Percentiles rank a stretch among this genome's conserved stretches.
Evolutionary conservation across 1,140 invertebrate species (phyloP).

Genomic region (Drosophila parvula): DNA sequence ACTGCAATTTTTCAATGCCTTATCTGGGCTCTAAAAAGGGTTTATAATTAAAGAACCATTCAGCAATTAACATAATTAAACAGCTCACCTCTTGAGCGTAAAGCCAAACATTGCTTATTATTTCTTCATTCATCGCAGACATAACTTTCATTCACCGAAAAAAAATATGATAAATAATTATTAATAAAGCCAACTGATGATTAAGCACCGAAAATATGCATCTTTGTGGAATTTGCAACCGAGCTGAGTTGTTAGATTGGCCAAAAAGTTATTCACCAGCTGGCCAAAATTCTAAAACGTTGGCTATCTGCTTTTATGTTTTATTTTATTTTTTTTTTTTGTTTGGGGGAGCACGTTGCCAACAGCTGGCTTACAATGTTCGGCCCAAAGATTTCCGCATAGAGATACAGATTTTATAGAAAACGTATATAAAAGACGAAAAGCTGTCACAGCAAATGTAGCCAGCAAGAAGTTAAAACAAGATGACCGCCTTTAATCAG

Average conservation of each 20-base stretch:
- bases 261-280: slow-evolving; percentile 2
- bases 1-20: neutral
- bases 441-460: neutral
- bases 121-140: neutral
- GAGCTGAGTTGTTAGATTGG: slow-evolving; percentile 15
- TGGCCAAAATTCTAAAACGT: neutral
- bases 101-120: neutral
- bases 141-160: neutral
- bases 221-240: slow-evolving; percentile 1
- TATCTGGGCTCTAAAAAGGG: neutral
- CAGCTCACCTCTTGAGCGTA: too few relatives aligned
- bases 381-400: slow-evolving; percentile 26
- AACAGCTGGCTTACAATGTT: neutral
- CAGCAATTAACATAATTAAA: too few relatives aligned
- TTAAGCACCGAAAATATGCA: slow-evolving; percentile 10
- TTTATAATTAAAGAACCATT: neutral
- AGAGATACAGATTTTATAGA: slow-evolving; percentile 6
- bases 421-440: slow-evolving; percentile 27
- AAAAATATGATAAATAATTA: neutral
- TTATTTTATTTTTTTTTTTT: neutral
- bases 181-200: neutral
- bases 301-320: slow-evolving; percentile 1
- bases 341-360: slow-evolving; percentile 19
- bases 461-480: slow-evolving; percentile 11
- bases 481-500: slow-evolving; percentile 29